Base-by-base conservation (phyloP, 2,888 invertebrate genomes). In the Ernsta delagoae region DNA sequence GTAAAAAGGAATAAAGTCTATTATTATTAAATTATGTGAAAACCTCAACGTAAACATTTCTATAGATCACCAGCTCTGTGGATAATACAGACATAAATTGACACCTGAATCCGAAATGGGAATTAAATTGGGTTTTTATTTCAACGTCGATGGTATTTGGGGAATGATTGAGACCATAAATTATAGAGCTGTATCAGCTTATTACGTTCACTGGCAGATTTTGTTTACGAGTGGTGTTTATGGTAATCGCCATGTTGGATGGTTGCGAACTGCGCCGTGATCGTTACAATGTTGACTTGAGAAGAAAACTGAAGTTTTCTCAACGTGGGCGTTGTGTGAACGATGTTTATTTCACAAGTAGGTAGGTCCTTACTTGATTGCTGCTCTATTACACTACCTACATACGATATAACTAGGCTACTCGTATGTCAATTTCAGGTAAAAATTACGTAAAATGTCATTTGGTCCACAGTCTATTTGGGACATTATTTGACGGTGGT, bases 171-270 rank as follows among this genome's bases (percentile, higher is more conserved):
- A 48, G 45, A 16, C 63, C 71, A 71, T 72, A 73, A 75, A 73
- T 75, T 75, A 73, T 71, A 59, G 48, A 45, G 64, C 67, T 63
- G 56, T 31, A 65, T 70, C 70, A 65, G 65, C 73, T 74, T 72
- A 77, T 77, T 76, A 76, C 68, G 60, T 34, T 68, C 61, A 57
- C 57, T 62, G 62, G 61, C 66, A 70, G 56, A 71, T 71, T 70
- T 72, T 65, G 75, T 72, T 76, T 72, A 77, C 65, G 71, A 66
- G 70, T 67, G 70, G 72, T 73, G 72, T 76, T 76, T 74, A 74
- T 71, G 63, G 66, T 74, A 75, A 74, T 74, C 73, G 72, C 61
- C 63, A 72, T 65, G 70, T 72, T 74, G 71, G 57, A n/a, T 48
- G 48, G 48, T 50, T 50, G 50, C 50, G 50, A 53, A 12, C 50